A percentile compares a stretch with the other conserved stretches of the same genome.
These are phyloP conservation scores for Dendrolimus kikuchii DNA, from an alignment of 1,140 invertebrate species.

Conservation along the genomic window DNA sequence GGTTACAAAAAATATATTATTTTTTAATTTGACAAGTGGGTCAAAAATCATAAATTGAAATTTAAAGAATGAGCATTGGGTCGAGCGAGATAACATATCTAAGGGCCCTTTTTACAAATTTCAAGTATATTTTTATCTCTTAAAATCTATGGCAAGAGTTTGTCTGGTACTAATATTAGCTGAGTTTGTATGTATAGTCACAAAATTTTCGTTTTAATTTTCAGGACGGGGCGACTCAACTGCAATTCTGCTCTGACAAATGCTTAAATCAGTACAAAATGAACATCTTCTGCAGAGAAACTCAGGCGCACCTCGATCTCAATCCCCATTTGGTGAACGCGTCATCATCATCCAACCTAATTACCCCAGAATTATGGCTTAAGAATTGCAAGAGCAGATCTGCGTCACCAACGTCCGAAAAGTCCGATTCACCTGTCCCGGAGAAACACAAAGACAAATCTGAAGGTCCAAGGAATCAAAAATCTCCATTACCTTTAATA, in stretches of 20 bases:
- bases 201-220: slow-evolving; percentile 21
- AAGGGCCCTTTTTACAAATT: too few species aligned
- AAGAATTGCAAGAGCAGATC: slow-evolving; percentile 82
- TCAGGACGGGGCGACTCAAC: slow-evolving; percentile 83
- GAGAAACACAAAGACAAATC: slow-evolving; percentile 34
- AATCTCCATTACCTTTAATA: slow-evolving; percentile 72
- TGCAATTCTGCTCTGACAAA: slow-evolving; percentile 91
- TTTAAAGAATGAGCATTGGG: too few species aligned
- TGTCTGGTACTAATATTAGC: too few species aligned
- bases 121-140: too few species aligned
- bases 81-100: too few species aligned
- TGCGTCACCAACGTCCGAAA: slow-evolving; percentile 70
- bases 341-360: slow-evolving; percentile 74
- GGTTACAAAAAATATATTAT: too few species aligned
- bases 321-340: slow-evolving; percentile 79
- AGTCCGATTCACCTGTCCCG: slow-evolving; percentile 42
- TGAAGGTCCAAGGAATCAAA: slow-evolving; percentile 41
- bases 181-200: not conserved
- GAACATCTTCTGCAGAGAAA: slow-evolving; percentile 95
- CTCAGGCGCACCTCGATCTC: slow-evolving; percentile 89
- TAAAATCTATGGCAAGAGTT: too few species aligned
- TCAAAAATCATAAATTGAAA: too few species aligned
- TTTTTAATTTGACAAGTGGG: too few species aligned
- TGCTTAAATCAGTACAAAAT: slow-evolving; percentile 96
- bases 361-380: slow-evolving; percentile 91